Conservation (phyloP, 2,797 vertebrate species). For the Anniella stebbinsi region DNA sequence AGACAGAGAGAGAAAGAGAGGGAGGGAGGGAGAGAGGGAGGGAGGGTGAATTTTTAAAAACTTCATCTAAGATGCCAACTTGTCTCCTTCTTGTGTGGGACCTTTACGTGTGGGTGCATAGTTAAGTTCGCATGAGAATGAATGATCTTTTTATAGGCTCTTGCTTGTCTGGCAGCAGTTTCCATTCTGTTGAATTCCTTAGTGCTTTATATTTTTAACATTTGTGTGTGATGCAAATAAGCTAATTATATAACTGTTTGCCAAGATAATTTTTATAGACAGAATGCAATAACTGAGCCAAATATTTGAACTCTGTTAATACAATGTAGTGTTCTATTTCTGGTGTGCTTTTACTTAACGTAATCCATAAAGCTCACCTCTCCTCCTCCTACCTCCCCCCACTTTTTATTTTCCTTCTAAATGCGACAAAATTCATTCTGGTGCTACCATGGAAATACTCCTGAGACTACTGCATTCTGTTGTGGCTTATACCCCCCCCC, state of each 20-base stretch:
- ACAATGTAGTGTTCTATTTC: conserved; percentile 14
- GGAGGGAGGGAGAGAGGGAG: neutral
- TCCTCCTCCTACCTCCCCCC: neutral
- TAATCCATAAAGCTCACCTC: conserved; percentile 29
- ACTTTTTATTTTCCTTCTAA: neutral
- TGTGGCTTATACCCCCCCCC: neutral
- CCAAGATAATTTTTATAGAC: conserved; percentile 33
- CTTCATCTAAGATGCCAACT: neutral
- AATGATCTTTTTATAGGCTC: neutral
- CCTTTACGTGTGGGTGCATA: neutral
- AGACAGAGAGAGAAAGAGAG: too few relatives aligned
- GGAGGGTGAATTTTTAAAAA: neutral
- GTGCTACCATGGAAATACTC: neutral
- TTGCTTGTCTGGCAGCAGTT: neutral
- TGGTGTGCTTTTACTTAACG: conserved; percentile 26
- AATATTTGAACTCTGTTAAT: conserved; percentile 17
- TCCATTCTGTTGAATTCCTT: conserved; percentile 26
- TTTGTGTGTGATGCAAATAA: neutral
- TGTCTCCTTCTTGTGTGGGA: too few relatives aligned
- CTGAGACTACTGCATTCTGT: neutral
- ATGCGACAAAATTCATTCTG: conserved; percentile 45
- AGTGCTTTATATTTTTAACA: conserved; percentile 9
- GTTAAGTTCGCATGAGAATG: conserved; percentile 1
- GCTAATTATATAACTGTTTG: conserved; percentile 43
- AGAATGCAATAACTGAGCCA: conserved; percentile 31